Conservation (phyloP, 2,888 invertebrate genomes). For the Flabesymbios commensalis region DNA sequence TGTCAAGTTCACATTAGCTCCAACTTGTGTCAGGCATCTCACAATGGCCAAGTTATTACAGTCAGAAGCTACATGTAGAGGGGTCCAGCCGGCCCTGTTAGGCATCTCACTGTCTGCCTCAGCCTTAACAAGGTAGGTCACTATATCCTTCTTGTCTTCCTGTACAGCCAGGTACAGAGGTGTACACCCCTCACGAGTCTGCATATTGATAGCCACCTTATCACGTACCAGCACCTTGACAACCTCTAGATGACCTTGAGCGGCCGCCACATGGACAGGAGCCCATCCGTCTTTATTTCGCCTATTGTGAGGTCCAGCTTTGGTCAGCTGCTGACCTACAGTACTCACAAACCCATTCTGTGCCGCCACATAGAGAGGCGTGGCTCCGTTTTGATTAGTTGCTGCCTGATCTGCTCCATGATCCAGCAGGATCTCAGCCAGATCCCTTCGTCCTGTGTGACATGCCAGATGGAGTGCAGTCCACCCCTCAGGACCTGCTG, state of each 20-base stretch:
- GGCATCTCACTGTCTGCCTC: slow-evolving; percentile 7
- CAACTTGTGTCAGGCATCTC: slow-evolving; percentile 1
- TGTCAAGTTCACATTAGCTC: slow-evolving; percentile 9
- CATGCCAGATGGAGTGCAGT: slow-evolving; percentile 27
- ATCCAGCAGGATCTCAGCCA: slow-evolving; percentile 15
- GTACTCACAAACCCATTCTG: slow-evolving; percentile 18
- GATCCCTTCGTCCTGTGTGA: slow-evolving; percentile 15
- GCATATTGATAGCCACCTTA: slow-evolving; percentile 13
- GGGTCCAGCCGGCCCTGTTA: slow-evolving; percentile 17
- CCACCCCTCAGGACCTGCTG: slow-evolving; percentile 27
- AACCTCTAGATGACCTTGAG: slow-evolving; percentile 20
- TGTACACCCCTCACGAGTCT: slow-evolving; percentile 20
- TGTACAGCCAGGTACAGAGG: slow-evolving; percentile 32
- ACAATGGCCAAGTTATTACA: slow-evolving; percentile 7
- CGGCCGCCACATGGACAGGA: slow-evolving; percentile 27
- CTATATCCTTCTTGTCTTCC: slow-evolving; percentile 16
- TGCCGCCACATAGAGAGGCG: slow-evolving; percentile 15
- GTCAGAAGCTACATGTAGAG: slow-evolving; percentile 24
- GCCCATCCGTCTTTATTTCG: slow-evolving; percentile 24
- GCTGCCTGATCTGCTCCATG: background rate
- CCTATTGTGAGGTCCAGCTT: background rate
- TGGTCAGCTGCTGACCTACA: background rate
- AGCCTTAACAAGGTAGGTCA: slow-evolving; percentile 1
- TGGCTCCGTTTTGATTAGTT: slow-evolving; percentile 12
- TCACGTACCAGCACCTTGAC: slow-evolving; percentile 13